A percentile compares a stretch with the other conserved stretches of the same genome.
Evolutionary conservation across 2,888 invertebrate species (phyloP).

Genomic region (Sinotaia quadrata): DNA sequence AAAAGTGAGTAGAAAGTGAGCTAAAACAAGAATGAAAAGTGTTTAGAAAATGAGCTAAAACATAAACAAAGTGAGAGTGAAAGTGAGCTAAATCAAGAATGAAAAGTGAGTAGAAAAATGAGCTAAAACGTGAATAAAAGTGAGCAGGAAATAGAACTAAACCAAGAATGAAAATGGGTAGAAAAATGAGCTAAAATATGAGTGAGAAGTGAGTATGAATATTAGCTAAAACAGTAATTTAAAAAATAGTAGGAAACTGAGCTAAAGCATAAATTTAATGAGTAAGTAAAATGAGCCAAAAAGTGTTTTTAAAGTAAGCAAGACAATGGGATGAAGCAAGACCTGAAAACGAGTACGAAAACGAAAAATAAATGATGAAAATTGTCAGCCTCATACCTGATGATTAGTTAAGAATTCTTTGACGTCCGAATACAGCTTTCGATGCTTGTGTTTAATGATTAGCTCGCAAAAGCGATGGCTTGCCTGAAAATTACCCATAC

Average conservation of each 20-base stretch:
- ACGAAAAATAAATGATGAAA: too few relatives aligned
- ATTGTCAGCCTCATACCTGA: slow-evolving; percentile 56
- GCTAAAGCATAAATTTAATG: background rate
- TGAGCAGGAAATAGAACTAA: background rate
- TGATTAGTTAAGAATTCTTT: slow-evolving; percentile 66
- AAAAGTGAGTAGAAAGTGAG: background rate
- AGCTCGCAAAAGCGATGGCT: slow-evolving; percentile 73
- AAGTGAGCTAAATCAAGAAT: too few relatives aligned
- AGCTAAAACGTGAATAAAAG: background rate
- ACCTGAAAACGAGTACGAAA: background rate
- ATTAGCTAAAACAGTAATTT: background rate
- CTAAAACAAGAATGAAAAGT: background rate
- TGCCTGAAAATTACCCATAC: slow-evolving; percentile 58
- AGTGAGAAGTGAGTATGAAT: too few relatives aligned
- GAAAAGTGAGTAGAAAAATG: background rate
- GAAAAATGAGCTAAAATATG: too few relatives aligned
- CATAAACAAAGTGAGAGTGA: background rate
- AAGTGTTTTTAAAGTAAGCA: too few relatives aligned
- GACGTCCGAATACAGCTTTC: slow-evolving; percentile 52
- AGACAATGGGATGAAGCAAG: too few relatives aligned
- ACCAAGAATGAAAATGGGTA: background rate
- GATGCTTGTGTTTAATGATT: slow-evolving; percentile 64
- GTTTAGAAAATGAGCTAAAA: background rate
- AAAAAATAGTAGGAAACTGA: background rate
- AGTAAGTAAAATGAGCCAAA: too few relatives aligned